Conservation (phyloP, 2,797 vertebrate genomes). For the Melanotaenia boesemani region DNA sequence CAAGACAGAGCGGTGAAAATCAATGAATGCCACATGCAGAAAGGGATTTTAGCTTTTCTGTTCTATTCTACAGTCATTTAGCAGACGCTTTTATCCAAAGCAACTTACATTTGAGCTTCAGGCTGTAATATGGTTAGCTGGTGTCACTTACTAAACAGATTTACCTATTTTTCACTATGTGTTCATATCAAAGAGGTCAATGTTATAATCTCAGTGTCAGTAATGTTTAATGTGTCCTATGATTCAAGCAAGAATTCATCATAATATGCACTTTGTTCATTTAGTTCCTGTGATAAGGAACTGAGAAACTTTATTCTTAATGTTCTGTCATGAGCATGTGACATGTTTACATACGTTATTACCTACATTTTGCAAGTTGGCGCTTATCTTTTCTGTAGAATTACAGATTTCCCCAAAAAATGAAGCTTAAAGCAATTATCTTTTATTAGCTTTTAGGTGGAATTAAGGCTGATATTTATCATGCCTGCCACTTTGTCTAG, state of each 20-base stretch:
- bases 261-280: too few relatives aligned
- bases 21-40: constrained; percentile 65
- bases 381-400: too few relatives aligned
- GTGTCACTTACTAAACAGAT: constrained; percentile 39
- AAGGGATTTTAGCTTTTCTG: constrained; percentile 22
- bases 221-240: too few relatives aligned
- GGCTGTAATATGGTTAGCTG: constrained; percentile 36
- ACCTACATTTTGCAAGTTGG: background rate
- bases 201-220: constrained; percentile 9
- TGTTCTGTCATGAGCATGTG: background rate
- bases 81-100: too few relatives aligned
- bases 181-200: constrained; percentile 1
- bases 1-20: constrained; percentile 58
- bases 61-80: too few relatives aligned
- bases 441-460: too few relatives aligned
- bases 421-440: too few relatives aligned
- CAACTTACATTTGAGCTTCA: constrained; percentile 3
- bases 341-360: background rate
- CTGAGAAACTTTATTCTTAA: background rate
- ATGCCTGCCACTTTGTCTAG: background rate
- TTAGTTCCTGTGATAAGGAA: background rate
- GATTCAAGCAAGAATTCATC: constrained; percentile 10
- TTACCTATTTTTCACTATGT: constrained; percentile 35
- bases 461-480: too few relatives aligned
- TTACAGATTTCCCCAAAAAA: background rate